phyloP scores from a whole-genome alignment of 2,797 vertebrate species.

The Chaenodraco wilsoni region DNA sequence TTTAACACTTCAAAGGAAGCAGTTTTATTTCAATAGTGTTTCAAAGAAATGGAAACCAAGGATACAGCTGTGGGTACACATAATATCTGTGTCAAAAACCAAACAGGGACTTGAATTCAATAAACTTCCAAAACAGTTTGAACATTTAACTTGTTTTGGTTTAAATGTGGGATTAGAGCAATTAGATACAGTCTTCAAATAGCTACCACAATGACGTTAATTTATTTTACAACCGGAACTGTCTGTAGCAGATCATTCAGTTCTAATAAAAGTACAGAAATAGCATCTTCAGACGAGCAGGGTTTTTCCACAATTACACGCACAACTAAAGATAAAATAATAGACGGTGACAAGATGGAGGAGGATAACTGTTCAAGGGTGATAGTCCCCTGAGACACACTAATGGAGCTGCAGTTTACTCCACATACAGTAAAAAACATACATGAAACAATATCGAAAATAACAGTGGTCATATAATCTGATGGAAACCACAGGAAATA shows the following conservation, averaged over 20 bases:
- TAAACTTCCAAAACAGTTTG: constrained; percentile 47
- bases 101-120: constrained; percentile 46
- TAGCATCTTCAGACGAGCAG: constrained; percentile 39
- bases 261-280: constrained; percentile 56
- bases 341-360: not conserved
- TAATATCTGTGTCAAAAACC: constrained; percentile 42
- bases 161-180: constrained; percentile 27
- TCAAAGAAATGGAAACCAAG: constrained; percentile 64
- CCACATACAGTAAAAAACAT: constrained; percentile 18
- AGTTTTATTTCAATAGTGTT: constrained; percentile 69
- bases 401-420: constrained; percentile 30
- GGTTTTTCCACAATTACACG: constrained; percentile 53
- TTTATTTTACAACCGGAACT: constrained; percentile 60
- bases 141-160: constrained; percentile 24
- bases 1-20: constrained; percentile 51
- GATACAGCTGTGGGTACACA: constrained; percentile 46
- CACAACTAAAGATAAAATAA: constrained; percentile 22
- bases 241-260: constrained; percentile 39
- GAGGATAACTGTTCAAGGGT: not conserved
- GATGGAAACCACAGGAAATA: constrained; percentile 17
- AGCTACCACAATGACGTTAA: constrained; percentile 51
- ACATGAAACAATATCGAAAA: constrained; percentile 15
- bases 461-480: constrained; percentile 5
- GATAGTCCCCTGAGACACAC: constrained; percentile 6
- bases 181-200: constrained; percentile 50